Conservation (phyloP, 2,888 invertebrate species). For the Zootermopsis nevadensis region DNA sequence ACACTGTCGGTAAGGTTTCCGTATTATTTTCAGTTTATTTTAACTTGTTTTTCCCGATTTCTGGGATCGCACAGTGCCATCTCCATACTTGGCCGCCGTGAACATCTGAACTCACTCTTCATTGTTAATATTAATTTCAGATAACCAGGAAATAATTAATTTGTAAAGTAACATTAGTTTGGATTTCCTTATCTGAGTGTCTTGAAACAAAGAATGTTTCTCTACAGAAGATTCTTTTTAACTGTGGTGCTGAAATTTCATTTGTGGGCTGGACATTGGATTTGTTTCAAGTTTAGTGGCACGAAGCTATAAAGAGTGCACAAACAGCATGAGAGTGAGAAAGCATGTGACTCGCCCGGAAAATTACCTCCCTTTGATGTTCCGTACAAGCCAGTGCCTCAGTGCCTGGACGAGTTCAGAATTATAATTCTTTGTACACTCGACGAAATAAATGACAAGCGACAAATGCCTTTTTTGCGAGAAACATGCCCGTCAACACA, state of each 20-base stretch:
- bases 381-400: background rate
- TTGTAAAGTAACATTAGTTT: no score
- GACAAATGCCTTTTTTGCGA: no score
- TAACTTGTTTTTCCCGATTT: no score
- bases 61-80: no score
- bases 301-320: slow-evolving; percentile 7
- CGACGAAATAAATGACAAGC: background rate
- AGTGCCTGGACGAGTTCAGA: slow-evolving; percentile 1
- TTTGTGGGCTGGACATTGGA: background rate
- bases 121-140: no score
- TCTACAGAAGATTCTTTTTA: background rate
- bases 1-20: no score
- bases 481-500: no score
- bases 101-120: no score
- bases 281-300: background rate
- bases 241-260: background rate
- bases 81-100: no score
- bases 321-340: slow-evolving; percentile 1
- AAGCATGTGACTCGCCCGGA: slow-evolving; percentile 17
- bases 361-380: slow-evolving; percentile 29
- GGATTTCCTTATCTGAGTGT: background rate
- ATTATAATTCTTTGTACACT: slow-evolving; percentile 18
- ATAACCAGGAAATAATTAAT: no score
- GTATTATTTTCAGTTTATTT: no score
- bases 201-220: background rate